Base-by-base conservation (phyloP, 2,113 vertebrate species). In the Chunga burmeisteri region DNA sequence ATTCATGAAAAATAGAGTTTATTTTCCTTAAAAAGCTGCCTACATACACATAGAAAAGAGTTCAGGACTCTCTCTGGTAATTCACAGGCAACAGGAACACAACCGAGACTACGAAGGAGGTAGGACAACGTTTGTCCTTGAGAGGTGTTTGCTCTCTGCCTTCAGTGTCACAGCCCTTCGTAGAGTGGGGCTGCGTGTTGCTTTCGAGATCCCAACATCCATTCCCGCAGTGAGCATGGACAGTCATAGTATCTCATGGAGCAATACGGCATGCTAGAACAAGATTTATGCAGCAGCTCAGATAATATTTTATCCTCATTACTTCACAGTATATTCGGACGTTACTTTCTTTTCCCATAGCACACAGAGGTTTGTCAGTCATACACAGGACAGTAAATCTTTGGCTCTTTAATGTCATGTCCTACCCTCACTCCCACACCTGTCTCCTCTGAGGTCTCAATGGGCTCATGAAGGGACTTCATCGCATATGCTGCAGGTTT, bases 141-240 rank as follows among this genome's bases (percentile, higher is more conserved):
- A 29, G 42, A 70, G 10, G 2, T n/a, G 20, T 40, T 91, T 59
- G 36, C 36, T 50, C 7, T 93, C 46, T 20, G 17, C 12, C 26
- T 44, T 50, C n/a, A 29, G 30, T 18, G 23, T 34, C 56, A 19
- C 61, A 75, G 17, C 8, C 7, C 2, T 40, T 77, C 52, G 44
- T 36, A 18, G 11, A 32, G 13, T 17, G 36, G 19, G 17, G 6
- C 12, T 66, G 12, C 1, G 0, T n/a, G 9, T 3, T 55, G 15
- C 25, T 73, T 73, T 55, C 2, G 3, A 30, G 18, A 16, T 9
- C 2, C 6, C 26, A 66, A 18, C 7, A 62, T 36, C 23, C 16
- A 18, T n/a, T 15, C n/a, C 50, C 5, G 2, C 32, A 55, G n/a
- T 9, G 25, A n/a, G 16, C 9, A 19, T 3, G 16, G 18, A 30